phyloP scores from a whole-genome alignment of 2,797 vertebrate genomes.

The Orientallactaga sibirica region DNA sequence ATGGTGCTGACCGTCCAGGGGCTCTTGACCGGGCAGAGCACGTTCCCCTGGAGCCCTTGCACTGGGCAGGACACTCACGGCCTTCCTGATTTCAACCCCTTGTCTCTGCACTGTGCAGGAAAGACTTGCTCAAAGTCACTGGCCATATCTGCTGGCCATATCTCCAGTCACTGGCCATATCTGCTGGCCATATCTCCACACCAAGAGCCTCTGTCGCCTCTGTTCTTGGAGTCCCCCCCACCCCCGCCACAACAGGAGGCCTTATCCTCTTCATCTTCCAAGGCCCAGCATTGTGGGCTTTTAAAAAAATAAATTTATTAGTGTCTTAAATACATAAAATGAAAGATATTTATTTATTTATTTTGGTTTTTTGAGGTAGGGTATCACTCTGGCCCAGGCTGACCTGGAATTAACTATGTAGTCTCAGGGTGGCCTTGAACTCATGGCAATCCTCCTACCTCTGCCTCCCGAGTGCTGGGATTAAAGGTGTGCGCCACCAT shows the following conservation, averaged over 20 bases:
- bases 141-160: not conserved
- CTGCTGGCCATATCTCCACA: not conserved
- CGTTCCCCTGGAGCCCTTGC: not conserved
- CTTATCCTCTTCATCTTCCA: not conserved
- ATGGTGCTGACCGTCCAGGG: too few relatives aligned
- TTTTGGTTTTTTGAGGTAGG: too few relatives aligned
- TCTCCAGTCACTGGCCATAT: not conserved
- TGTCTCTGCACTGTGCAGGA: not conserved
- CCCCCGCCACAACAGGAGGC: not conserved
- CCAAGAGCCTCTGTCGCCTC: fast-evolving
- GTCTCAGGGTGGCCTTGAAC: too few relatives aligned
- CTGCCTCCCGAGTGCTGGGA: too few relatives aligned
- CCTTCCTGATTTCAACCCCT: not conserved
- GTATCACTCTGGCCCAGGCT: too few relatives aligned
- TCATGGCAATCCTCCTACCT: too few relatives aligned
- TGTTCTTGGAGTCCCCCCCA: too few relatives aligned
- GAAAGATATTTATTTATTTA: too few relatives aligned
- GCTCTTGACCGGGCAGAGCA: not conserved
- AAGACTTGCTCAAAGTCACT: not conserved
- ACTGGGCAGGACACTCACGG: not conserved
- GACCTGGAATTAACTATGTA: too few relatives aligned
- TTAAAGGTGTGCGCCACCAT: too few relatives aligned
- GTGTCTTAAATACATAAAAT: not conserved
- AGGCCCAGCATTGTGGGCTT: not conserved
- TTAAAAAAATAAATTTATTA: not conserved